phyloP scores from a whole-genome alignment of 2,113 vertebrate species.

The Glaucomys volans region DNA sequence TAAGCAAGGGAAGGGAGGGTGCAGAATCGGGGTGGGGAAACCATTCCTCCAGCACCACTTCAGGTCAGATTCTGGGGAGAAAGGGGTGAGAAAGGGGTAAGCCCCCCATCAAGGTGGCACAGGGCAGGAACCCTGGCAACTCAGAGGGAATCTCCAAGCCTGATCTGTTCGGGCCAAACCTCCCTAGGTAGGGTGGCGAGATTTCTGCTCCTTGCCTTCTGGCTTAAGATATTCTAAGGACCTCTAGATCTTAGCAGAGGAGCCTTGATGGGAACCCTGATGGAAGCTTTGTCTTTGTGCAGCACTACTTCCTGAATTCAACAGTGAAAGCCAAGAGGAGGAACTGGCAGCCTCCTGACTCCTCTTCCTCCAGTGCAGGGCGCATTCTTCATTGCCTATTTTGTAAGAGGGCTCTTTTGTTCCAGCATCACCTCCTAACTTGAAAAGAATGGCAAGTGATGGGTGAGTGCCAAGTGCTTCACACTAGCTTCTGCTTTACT shows the following conservation, averaged over 20 bases:
- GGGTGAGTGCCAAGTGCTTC: not conserved
- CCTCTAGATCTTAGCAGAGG: too few species aligned
- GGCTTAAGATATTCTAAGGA: not conserved
- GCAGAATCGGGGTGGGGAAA: too few species aligned
- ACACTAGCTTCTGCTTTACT: not conserved
- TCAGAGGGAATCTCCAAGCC: not conserved
- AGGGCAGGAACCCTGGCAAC: not conserved
- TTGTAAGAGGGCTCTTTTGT: not conserved
- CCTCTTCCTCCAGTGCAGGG: not conserved
- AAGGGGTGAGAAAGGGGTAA: too few species aligned
- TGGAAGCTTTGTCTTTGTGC: not conserved
- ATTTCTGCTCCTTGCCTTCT: too few species aligned
- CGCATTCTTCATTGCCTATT: accelerated
- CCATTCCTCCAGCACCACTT: not conserved
- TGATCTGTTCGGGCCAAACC: not conserved
- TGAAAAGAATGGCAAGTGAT: not conserved
- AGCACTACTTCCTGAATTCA: too few species aligned
- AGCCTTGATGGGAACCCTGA: not conserved
- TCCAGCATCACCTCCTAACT: not conserved
- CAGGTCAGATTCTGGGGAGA: not conserved
- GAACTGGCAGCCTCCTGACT: too few species aligned
- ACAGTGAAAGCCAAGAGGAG: too few species aligned
- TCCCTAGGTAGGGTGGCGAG: not conserved
- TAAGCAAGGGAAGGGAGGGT: not conserved
- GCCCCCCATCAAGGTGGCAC: accelerated